Evolutionary conservation across 2,888 invertebrate genomes (phyloP), one percentile per base, ranked within the genome.

Genomic region (Agrotis ipsilon): DNA sequence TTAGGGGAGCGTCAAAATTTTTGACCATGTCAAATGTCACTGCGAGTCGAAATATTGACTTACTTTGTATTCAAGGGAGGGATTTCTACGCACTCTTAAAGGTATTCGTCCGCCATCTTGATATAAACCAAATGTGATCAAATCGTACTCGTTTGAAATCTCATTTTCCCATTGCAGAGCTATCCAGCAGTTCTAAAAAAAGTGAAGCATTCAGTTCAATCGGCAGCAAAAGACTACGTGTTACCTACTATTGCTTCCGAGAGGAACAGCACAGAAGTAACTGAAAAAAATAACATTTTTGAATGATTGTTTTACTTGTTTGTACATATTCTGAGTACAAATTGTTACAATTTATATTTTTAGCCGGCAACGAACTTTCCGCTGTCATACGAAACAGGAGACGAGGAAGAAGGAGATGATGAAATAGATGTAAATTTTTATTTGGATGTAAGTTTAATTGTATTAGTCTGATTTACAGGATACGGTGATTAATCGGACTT

Each of bases 41-140:
- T 1, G 96, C 96, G 13, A 92, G 95, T 3, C 92, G 94, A 71
- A 96, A 96, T 82, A 94, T 96, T 65, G 96, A 96, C 82, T 88
- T 96, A 52, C 85, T 96, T 19, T 91, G 92, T 66, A 95, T 96
- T 59, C 84, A 92, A 72, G 96, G 96, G 18, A 86, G 91, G n/a
- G 94, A 94, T 52, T 96, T 96, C 82, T 96, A 96, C 75, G 77
- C 92, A 27, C 87, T 96, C 39, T 88, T 95, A 48, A 96, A 96
- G 91, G 94, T 96, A 86, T 86, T 13, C 13, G 24, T 21, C 19
- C 21, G 32, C 14, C 39, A 46, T 19, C 14, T 18, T 68, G 4
- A 21, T 45, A 49, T 7, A 9, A 39, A 39, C 39, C 9, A 11
- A 39, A 39, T 39, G 11, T 2, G 9, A 39, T 39, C 39, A 39